phyloP scores from a whole-genome alignment of 2,888 invertebrate species.

The Acleris emargana region DNA sequence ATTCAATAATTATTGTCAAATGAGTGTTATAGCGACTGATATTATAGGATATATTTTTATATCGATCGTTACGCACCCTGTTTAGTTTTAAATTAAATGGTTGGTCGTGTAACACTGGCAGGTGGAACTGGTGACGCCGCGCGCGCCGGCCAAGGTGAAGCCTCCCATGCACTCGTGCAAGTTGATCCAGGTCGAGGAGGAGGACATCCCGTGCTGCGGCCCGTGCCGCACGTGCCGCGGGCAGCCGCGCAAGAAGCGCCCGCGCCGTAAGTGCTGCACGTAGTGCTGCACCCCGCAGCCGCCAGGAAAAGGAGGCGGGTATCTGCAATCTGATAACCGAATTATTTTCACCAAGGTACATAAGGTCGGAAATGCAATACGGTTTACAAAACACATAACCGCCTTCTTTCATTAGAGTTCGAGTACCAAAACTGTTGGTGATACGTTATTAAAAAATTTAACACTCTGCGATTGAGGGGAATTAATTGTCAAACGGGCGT shows the following conservation, averaged over 20 bases:
- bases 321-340: background rate
- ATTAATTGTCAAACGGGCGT: no score
- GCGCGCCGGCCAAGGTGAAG: conserved; percentile 83
- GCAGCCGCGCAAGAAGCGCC: conserved; percentile 45
- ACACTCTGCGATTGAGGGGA: no score
- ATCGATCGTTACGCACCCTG: no score
- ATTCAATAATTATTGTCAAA: no score
- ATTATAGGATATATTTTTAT: no score
- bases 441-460: no score
- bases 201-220: conserved; percentile 65
- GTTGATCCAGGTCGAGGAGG: conserved; percentile 87
- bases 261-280: conserved; percentile 47
- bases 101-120: conserved; percentile 48
- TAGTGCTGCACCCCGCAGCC: conserved; percentile 33
- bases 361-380: no score
- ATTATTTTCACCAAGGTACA: background rate
- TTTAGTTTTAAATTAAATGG: no score
- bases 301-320: background rate
- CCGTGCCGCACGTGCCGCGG: conserved; percentile 62
- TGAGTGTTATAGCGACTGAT: no score
- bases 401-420: no score
- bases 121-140: conserved; percentile 89
- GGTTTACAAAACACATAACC: no score
- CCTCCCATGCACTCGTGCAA: conserved; percentile 86
- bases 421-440: no score